These are phyloP conservation scores for Napeogenes sylphis DNA, from an alignment of 2,888 invertebrate genomes.

Conservation along the genomic window DNA sequence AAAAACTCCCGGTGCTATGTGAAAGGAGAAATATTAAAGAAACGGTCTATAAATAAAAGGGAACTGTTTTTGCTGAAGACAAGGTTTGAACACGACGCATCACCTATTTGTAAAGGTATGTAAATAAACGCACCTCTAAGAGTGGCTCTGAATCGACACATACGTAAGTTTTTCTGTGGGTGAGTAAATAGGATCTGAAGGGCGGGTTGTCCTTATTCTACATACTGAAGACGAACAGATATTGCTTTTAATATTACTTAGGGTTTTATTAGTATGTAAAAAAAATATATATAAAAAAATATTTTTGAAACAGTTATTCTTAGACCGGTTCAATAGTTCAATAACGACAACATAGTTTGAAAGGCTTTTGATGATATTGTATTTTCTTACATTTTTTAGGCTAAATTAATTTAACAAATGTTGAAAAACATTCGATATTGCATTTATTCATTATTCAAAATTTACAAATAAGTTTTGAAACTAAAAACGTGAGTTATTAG, in stretches of 20 bases:
- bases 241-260: background rate
- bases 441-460: too few relatives aligned
- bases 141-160: constrained; percentile 70
- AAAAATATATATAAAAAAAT: background rate
- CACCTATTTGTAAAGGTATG: constrained; percentile 68
- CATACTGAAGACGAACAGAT: background rate
- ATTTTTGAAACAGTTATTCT: too few relatives aligned
- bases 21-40: constrained; percentile 24
- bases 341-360: too few relatives aligned
- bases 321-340: too few relatives aligned
- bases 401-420: too few relatives aligned
- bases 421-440: too few relatives aligned
- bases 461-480: too few relatives aligned
- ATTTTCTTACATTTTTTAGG: too few relatives aligned
- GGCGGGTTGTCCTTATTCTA: constrained; percentile 35
- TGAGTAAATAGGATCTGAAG: constrained; percentile 29
- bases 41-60: constrained; percentile 50
- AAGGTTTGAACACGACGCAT: constrained; percentile 64
- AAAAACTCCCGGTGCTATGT: constrained; percentile 22
- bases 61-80: constrained; percentile 52
- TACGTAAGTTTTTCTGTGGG: constrained; percentile 37
- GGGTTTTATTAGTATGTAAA: background rate
- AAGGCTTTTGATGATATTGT: too few relatives aligned
- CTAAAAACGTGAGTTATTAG: background rate
- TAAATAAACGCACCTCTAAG: constrained; percentile 68